Conservation (phyloP, 2,888 invertebrate genomes). For the Scaptomyza caliginosa region DNA sequence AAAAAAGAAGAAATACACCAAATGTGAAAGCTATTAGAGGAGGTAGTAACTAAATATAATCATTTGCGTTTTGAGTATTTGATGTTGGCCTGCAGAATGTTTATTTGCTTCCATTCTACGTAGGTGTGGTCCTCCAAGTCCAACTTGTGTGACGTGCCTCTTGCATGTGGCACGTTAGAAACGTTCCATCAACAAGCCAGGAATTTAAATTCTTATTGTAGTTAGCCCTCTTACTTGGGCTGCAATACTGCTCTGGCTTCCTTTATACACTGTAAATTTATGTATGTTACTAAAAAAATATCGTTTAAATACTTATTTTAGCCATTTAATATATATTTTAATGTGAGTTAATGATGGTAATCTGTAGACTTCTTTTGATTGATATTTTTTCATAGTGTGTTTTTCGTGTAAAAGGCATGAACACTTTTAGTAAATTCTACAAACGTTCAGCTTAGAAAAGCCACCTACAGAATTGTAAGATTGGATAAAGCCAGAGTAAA, state of each 20-base stretch:
- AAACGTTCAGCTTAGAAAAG: conserved; percentile 26
- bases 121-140: conserved; percentile 48
- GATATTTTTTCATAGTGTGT: conserved; percentile 36
- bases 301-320: no score
- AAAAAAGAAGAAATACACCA: no score
- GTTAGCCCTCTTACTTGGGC: background rate
- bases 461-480: conserved; percentile 36
- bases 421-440: conserved; percentile 53
- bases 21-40: conserved; percentile 58
- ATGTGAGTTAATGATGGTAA: no score
- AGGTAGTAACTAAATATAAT: conserved; percentile 39
- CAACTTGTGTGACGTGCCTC: conserved; percentile 4
- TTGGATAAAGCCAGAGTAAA: conserved; percentile 28
- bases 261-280: conserved; percentile 32
- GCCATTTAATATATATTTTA: no score
- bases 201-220: conserved; percentile 18
- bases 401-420: background rate
- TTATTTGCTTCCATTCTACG: conserved; percentile 53
- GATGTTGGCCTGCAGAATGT: conserved; percentile 17
- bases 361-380: background rate
- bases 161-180: conserved; percentile 17
- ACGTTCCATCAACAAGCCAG: conserved; percentile 33
- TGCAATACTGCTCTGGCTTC: background rate
- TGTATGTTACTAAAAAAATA: no score
- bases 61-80: conserved; percentile 40